Conservation (phyloP, 23 tunicate genomes). For the Corella eumyota region DNA sequence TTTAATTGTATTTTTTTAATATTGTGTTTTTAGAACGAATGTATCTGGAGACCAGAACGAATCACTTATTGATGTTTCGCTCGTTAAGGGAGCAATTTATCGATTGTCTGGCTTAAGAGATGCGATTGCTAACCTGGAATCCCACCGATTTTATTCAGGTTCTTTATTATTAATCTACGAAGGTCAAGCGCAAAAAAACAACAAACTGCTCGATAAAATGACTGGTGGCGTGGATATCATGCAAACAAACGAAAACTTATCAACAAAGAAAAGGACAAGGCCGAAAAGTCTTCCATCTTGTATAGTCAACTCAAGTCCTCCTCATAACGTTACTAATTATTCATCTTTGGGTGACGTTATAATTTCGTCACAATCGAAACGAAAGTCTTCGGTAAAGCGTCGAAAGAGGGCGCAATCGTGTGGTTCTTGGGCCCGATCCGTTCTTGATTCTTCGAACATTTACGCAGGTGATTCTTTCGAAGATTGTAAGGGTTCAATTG, state of each 20-base stretch:
- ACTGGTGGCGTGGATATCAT: not conserved
- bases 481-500: constrained; percentile 1
- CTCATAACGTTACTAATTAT: not conserved
- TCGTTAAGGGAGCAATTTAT: constrained; percentile 22
- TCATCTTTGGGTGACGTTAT: not conserved
- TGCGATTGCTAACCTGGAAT: constrained; percentile 9
- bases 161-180: constrained; percentile 66
- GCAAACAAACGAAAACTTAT: not conserved
- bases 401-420: constrained; percentile 6
- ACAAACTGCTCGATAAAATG: not conserved
- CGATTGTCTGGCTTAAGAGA: constrained; percentile 11
- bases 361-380: not conserved
- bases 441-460: not conserved
- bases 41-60: too few species aligned
- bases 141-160: constrained; percentile 66
- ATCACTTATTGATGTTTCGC: constrained; percentile 4
- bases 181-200: constrained; percentile 17
- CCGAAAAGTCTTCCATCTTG: constrained; percentile 4
- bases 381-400: constrained; percentile 2
- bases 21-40: too few species aligned
- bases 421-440: constrained; percentile 3
- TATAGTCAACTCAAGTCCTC: not conserved
- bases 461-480: not conserved
- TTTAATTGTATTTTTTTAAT: too few species aligned
- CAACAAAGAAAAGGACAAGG: not conserved